Percentiles rank a stretch among this genome's conserved stretches.
phyloP scores from a whole-genome alignment of 2,113 vertebrate genomes.

The Odobenus rosmarus region DNA sequence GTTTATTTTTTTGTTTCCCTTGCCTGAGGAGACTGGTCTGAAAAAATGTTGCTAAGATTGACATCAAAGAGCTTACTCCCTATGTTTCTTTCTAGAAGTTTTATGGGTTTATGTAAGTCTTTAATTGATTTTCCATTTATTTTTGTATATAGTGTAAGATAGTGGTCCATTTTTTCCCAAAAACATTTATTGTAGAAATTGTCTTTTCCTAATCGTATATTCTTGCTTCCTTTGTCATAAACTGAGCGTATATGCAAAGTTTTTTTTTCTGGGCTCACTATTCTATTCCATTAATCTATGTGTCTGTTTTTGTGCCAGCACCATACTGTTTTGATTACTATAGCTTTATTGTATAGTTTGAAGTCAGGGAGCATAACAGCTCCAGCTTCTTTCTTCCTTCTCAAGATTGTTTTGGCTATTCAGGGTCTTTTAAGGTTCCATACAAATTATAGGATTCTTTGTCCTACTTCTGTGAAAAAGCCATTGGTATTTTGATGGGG shows the following conservation, averaged over 20 bases:
- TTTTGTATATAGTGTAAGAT: neutral
- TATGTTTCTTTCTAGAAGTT: neutral
- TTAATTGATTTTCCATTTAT: neutral
- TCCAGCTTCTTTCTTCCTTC: neutral
- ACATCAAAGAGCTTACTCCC: neutral
- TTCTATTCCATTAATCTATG: neutral
- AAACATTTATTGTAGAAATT: neutral
- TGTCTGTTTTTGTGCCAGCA: neutral
- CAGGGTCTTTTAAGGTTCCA: neutral
- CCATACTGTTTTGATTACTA: neutral
- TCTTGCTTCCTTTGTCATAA: neutral
- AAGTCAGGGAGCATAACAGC: neutral
- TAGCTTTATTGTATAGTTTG: neutral
- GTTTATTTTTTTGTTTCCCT: neutral
- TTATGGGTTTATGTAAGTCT: neutral
- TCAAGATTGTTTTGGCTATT: neutral
- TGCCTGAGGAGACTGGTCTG: neutral
- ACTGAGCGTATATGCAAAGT: neutral
- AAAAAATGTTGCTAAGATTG: neutral
- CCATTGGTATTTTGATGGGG: neutral
- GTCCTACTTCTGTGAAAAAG: neutral
- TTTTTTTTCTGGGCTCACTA: neutral
- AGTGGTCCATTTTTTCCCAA: neutral
- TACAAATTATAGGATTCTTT: neutral
- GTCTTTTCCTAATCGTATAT: neutral